Conservation (phyloP, 2,797 vertebrate species). For the Molossus alvarezi region DNA sequence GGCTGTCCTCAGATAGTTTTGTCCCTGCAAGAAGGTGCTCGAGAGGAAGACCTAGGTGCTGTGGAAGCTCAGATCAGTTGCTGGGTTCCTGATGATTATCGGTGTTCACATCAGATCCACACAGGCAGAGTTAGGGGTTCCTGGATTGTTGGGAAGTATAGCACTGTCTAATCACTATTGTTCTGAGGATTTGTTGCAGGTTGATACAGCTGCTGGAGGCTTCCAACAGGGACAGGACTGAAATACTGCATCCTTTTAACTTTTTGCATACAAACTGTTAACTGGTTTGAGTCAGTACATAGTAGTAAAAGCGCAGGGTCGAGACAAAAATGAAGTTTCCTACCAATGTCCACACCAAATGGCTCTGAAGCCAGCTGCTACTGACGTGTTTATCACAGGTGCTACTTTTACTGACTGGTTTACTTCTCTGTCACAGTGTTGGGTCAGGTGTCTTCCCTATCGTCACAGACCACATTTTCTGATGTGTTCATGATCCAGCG, state of each 20-base stretch:
- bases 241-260: no score
- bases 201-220: no score
- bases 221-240: no score
- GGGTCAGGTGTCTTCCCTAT: constrained; percentile 96
- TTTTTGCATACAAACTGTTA: no score
- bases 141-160: constrained; percentile 91
- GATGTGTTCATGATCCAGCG: constrained; percentile 96
- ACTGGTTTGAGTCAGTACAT: no score
- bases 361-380: no score
- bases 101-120: constrained; percentile 97
- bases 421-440: constrained; percentile 96
- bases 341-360: no score
- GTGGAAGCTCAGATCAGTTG: constrained; percentile 96
- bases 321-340: no score
- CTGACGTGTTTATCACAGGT: constrained; percentile 86
- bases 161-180: no score
- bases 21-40: constrained; percentile 92
- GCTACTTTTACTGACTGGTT: constrained; percentile 97
- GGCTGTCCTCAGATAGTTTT: no score
- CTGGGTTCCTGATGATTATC: constrained; percentile 96
- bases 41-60: constrained; percentile 94
- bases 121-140: constrained; percentile 98
- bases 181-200: no score
- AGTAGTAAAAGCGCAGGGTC: no score
- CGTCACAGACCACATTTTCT: constrained; percentile 99